A percentile compares a stretch with the other conserved stretches of the same genome.
These are phyloP conservation scores for Myopa tessellatipennis DNA, from an alignment of 2,888 invertebrate species.

Conservation along the genomic window DNA sequence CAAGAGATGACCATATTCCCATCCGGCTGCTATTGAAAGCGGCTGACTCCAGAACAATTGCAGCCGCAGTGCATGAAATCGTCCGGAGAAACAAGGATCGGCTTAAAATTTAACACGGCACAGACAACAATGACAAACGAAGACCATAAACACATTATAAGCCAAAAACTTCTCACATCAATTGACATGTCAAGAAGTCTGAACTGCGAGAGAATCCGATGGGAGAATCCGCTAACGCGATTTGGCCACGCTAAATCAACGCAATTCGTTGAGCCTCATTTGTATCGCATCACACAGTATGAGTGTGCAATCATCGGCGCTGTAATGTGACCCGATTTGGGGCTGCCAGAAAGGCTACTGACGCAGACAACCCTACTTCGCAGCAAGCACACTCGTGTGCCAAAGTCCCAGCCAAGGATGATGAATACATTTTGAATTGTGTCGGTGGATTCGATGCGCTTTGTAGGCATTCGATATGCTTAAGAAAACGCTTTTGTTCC, in stretches of 20 bases:
- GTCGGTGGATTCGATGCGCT: conserved; percentile 63
- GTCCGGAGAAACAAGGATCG: background rate
- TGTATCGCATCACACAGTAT: conserved; percentile 49
- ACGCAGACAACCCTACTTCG: background rate
- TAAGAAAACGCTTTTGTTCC: conserved; percentile 40
- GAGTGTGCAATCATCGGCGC: conserved; percentile 48
- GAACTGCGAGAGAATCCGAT: background rate
- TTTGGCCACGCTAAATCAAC: conserved; percentile 64
- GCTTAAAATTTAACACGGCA: conserved; percentile 2
- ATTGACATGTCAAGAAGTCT: conserved; percentile 41
- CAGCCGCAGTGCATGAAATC: conserved; percentile 8
- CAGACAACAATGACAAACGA: conserved; percentile 11
- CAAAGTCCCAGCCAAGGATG: conserved; percentile 24
- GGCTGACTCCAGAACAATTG: conserved; percentile 20
- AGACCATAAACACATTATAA: conserved; percentile 23
- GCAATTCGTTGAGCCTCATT: conserved; percentile 64
- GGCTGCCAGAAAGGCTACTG: conserved; percentile 15
- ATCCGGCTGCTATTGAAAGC: background rate
- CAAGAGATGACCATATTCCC: conserved; percentile 17
- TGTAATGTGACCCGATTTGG: conserved; percentile 16
- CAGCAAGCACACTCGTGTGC: background rate
- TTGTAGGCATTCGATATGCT: conserved; percentile 64
- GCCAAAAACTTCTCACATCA: conserved; percentile 39
- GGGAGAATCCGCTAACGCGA: conserved; percentile 54
- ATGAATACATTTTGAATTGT: conserved; percentile 42